Conservation (phyloP, 2,113 vertebrate species). For the Asarcornis scutulata region DNA sequence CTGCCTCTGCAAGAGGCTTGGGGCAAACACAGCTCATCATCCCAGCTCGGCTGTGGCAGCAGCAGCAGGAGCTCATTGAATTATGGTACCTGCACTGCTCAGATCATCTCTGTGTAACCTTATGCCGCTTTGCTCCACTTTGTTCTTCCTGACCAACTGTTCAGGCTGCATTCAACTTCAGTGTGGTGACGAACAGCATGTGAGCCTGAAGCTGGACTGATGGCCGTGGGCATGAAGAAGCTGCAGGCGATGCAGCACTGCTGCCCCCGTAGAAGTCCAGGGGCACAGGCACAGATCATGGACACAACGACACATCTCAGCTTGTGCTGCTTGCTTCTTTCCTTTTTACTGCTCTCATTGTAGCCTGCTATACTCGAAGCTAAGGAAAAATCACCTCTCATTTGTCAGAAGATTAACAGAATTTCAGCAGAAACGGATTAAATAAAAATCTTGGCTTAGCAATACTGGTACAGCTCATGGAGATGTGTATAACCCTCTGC, state of each 20-base stretch:
- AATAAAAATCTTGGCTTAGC: neutral
- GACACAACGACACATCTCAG: too few relatives aligned
- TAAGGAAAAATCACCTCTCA: neutral
- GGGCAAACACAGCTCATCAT: rapidly evolving
- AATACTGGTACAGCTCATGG: neutral
- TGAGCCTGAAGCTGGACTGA: rapidly evolving
- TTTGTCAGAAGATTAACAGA: neutral
- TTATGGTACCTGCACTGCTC: neutral
- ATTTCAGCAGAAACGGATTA: neutral
- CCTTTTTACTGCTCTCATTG: neutral
- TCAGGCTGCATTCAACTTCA: neutral
- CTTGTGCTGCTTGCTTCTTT: neutral
- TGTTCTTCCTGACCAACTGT: neutral
- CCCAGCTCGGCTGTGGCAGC: neutral
- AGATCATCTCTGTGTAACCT: neutral
- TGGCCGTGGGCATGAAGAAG: neutral
- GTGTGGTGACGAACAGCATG: neutral
- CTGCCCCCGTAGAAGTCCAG: neutral
- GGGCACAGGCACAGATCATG: too few relatives aligned
- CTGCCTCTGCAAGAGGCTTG: neutral
- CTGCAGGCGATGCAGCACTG: too few relatives aligned
- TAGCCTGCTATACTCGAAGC: neutral
- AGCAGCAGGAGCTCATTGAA: neutral
- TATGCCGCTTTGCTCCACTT: too few relatives aligned
- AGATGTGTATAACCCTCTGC: neutral